Evolutionary conservation across 2,797 vertebrate genomes (phyloP), one percentile per base, ranked within the genome.

Genomic region (Myripristis jacobus): DNA sequence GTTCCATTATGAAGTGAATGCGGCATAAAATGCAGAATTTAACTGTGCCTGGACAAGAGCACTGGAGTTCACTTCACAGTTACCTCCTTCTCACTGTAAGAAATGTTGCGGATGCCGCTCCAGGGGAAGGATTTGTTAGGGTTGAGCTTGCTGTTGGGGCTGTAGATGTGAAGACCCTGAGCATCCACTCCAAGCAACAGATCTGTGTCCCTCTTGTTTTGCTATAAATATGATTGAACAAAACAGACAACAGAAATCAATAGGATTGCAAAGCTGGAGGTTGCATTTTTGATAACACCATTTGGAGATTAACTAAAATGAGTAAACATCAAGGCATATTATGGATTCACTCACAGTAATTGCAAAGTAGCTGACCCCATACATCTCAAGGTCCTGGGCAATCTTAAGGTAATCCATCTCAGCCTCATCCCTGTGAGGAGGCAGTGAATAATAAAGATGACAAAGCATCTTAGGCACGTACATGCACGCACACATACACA

Each of bases 341-440:
- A 10, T 19, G 43, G 63, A 65, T 24, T 67, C 41, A 94, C 96
- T 95, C 92, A 97, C 96, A 72, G 95, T 95, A 58, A 98, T 96
- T 44, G 95, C 93, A 79, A 97, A 98, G 90, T 97, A 97, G 92
- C 96, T 97, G 85, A 98, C 94, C 18, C 96, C 96, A 9, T 97
- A 97, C 96, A 97, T 97, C 82, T 97, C 96, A 76, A 96, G 94
- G 87, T 97, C 96, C 85, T 97, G 96, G 38, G 96, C 96, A 70
- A 96, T 97, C 91, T 97, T 98, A 54, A 97, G 88, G 77, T 98
- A 97, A 82, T 97, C 96, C 96, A 98, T 97, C 88, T 97, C 96
- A 10, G 96, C 96, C 82, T 98, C 96, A 61, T 98, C 96, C 88
- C 96, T 96, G 64, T 15, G 11, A 3, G 19, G 15, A 61, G 0